Evolutionary conservation across 2,888 invertebrate species (phyloP), one percentile per base, ranked within the genome.

Genomic region (Oxyteleia sp.): DNA sequence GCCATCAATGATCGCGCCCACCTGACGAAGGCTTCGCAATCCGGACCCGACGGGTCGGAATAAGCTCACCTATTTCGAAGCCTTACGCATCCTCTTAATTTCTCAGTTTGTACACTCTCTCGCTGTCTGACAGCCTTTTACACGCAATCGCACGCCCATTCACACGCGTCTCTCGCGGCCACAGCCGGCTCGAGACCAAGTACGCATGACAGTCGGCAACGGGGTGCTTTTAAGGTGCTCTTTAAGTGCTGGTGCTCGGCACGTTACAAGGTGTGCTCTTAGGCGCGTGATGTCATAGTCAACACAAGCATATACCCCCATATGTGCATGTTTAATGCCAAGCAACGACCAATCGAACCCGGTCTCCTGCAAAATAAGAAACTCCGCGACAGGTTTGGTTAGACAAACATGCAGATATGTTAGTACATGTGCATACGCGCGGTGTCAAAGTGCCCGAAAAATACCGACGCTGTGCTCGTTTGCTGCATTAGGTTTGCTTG

Each of bases 211-310:
- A 89, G 84, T 88, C 88, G 88, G 87, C 87, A 88, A 87, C 87
- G 88, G 86, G 89, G 89, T 91, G 91, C 90, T 63, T 63, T 88
- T 80, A 86, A 86, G 85, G 89, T 90, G 91, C 91, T 90, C 90
- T 83, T 87, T 87, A 85, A 71, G 92, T 92, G 92, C 90, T 90
- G 87, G 91, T 91, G 90, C 90, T 89, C 86, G 89, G 83, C 90
- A 89, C 90, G 87, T 88, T 87, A 89, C 85, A 86, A 87, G 79
- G 74, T 84, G 88, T 86, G 85, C 86, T 81, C 80, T 85, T 76
- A 80, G 82, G 75, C 81, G 83, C 81, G 82, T 85, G 82, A 80
- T 20, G 66, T 76, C 11, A 66, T 51, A 47, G 8, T 16, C 16
- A 26, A 64, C 43, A 78, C 82, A 78, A 76, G 78, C 82, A 72